A percentile compares a stretch with the other conserved stretches of the same genome.
Conservation (phyloP, 2,113 vertebrate species). For the Penelope pileata region DNA sequence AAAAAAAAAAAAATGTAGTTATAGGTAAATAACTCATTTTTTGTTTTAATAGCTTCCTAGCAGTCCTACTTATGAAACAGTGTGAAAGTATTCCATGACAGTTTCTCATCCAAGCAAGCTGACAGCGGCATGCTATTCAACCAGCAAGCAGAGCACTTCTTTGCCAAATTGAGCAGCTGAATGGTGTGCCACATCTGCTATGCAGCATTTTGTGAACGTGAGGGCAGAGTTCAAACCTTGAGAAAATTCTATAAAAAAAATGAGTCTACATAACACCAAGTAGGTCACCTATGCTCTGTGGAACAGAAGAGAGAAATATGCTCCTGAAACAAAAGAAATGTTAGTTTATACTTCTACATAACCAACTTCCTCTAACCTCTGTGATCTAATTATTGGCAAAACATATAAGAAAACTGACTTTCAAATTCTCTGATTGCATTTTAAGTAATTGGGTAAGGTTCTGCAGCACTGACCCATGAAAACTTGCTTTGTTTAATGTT, state of each 20-base stretch:
- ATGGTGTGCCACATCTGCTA: rapidly evolving
- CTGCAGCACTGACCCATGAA: background rate
- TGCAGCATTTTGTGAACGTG: background rate
- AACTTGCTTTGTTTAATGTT: background rate
- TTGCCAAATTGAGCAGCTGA: background rate
- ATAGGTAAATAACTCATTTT: background rate
- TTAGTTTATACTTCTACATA: background rate
- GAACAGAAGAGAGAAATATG: background rate
- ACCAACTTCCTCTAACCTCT: background rate
- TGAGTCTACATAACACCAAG: background rate
- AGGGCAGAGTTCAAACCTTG: background rate
- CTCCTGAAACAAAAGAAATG: background rate
- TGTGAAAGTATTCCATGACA: background rate
- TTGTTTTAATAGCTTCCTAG: background rate
- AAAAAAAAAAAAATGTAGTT: background rate
- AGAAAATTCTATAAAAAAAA: background rate
- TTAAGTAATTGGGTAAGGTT: background rate
- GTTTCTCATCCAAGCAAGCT: background rate
- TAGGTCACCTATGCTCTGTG: background rate
- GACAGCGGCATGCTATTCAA: background rate
- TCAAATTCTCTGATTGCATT: background rate
- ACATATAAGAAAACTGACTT: background rate
- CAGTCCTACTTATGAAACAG: background rate
- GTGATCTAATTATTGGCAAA: background rate
- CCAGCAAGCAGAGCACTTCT: background rate